Evolutionary conservation across 2,113 vertebrate genomes (phyloP).

Genomic region (Megaceryle torquata): DNA sequence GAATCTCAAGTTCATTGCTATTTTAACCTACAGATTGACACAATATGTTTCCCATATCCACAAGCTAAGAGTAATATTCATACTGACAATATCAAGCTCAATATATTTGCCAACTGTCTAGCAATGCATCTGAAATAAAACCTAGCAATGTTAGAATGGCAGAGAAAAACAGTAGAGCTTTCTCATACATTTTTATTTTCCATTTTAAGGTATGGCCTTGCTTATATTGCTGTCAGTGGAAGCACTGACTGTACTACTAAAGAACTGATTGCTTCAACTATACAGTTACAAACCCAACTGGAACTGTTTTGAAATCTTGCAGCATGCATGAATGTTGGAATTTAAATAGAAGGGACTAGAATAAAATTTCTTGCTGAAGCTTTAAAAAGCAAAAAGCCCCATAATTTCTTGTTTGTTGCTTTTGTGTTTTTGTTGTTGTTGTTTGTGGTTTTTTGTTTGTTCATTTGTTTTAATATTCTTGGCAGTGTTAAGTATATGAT

Average conservation of each 20-base stretch:
- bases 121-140: neutral
- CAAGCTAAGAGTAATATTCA: neutral
- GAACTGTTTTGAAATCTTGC: neutral
- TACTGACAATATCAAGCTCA: neutral
- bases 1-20: neutral
- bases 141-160: neutral
- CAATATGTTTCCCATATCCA: neutral
- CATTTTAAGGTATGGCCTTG: neutral
- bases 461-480: too few relatives aligned
- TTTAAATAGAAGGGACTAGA: neutral
- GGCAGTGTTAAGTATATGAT: too few relatives aligned
- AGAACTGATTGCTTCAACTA: neutral
- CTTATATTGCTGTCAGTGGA: neutral
- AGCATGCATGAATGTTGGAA: neutral
- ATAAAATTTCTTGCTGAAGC: neutral
- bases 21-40: neutral
- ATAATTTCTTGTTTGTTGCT: too few relatives aligned
- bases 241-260: neutral
- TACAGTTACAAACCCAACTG: neutral
- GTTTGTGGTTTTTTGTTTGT: too few relatives aligned
- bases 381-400: neutral
- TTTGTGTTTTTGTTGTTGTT: too few relatives aligned
- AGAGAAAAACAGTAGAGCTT: neutral
- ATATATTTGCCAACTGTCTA: neutral
- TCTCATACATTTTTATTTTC: neutral